Evolutionary conservation across 2,888 invertebrate genomes (phyloP).

Genomic region (Tinea semifulvella): DNA sequence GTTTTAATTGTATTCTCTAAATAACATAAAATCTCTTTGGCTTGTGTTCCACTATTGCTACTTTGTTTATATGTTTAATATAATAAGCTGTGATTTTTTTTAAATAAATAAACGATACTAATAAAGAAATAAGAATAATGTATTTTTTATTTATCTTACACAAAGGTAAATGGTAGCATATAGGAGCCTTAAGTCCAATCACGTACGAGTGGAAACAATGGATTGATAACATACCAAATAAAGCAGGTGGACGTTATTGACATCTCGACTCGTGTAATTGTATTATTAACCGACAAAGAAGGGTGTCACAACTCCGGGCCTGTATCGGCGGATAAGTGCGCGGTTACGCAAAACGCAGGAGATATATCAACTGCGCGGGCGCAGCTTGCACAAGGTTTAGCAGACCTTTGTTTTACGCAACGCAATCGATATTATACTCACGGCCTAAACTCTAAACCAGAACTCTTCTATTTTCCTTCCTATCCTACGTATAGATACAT

Average conservation of each 20-base stretch:
- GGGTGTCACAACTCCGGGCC: conserved; percentile 45
- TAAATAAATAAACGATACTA: too few species aligned
- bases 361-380: conserved; percentile 57
- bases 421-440: conserved; percentile 37
- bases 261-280: conserved; percentile 6
- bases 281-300: conserved; percentile 3
- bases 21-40: too few species aligned
- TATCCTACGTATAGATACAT: background rate
- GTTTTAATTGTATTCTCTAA: too few species aligned
- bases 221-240: conserved; percentile 9
- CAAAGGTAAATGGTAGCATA: too few species aligned
- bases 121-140: too few species aligned
- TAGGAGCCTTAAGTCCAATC: conserved; percentile 4
- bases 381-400: conserved; percentile 63
- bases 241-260: conserved; percentile 11
- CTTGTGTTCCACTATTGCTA: too few species aligned
- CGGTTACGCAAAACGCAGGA: conserved; percentile 62
- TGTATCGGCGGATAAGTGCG: conserved; percentile 62
- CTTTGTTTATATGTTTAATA: too few species aligned
- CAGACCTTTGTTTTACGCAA: conserved; percentile 68
- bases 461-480: background rate
- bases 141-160: too few species aligned
- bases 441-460: too few species aligned
- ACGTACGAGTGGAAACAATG: conserved; percentile 2
- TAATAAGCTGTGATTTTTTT: too few species aligned